Evolutionary conservation across 1,140 invertebrate species (phyloP).

Genomic region (Triops longicaudatus): DNA sequence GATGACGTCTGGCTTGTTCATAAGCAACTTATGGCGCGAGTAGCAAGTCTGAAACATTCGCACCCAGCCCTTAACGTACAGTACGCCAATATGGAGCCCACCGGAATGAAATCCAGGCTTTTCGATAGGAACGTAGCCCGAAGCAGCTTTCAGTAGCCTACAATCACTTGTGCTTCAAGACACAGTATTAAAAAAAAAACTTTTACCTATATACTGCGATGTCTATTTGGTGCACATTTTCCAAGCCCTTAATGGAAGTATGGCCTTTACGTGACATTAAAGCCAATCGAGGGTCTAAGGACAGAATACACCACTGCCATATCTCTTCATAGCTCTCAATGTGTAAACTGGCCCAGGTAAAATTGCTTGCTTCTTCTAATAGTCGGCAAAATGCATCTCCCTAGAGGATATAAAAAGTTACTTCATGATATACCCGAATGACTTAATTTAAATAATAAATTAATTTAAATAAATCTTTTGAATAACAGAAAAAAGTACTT

Average conservation of each 20-base stretch:
- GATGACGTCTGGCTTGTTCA: not conserved
- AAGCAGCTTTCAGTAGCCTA: not conserved
- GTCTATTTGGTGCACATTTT: not conserved
- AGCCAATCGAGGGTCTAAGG: not conserved
- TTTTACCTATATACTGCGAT: not conserved
- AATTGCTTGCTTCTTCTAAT: not conserved
- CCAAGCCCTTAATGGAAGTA: not conserved
- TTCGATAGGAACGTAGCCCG: not conserved
- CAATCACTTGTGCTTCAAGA: not conserved
- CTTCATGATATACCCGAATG: too few species aligned
- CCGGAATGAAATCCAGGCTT: not conserved
- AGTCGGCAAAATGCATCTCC: not conserved
- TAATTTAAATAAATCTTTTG: too few species aligned
- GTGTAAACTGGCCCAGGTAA: not conserved
- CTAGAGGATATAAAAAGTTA: not conserved
- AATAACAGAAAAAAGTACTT: conserved; percentile 38
- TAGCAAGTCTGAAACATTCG: not conserved
- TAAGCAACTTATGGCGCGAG: not conserved
- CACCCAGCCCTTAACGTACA: not conserved
- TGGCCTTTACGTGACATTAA: not conserved
- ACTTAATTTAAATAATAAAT: too few species aligned
- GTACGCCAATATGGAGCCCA: not conserved
- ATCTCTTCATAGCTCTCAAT: not conserved
- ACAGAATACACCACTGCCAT: not conserved
- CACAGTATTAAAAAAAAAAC: not conserved